phyloP scores from a whole-genome alignment of 1,140 invertebrate species.

The Penaeus indicus region DNA sequence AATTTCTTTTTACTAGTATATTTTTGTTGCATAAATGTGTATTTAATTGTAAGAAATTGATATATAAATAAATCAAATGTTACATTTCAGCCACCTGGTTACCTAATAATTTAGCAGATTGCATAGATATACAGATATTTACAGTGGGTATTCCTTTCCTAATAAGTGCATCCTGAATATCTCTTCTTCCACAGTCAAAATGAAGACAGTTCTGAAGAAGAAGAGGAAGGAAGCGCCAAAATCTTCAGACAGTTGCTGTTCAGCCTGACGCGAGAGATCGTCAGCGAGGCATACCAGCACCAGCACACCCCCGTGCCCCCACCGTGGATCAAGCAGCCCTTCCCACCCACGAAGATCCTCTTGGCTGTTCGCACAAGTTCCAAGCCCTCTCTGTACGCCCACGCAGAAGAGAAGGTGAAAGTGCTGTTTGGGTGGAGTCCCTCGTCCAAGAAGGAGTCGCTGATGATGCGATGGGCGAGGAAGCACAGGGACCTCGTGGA shows the following conservation, averaged over 20 bases:
- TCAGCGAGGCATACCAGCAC: constrained; percentile 67
- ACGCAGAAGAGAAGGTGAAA: constrained; percentile 74
- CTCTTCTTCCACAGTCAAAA: not conserved
- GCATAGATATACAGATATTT: not conserved
- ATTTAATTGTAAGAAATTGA: too few species aligned
- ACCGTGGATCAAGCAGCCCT: constrained; percentile 65
- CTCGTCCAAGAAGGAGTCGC: constrained; percentile 73
- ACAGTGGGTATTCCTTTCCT: not conserved
- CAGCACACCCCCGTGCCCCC: constrained; percentile 58
- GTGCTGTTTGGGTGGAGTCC: constrained; percentile 75
- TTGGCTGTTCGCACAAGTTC: constrained; percentile 66
- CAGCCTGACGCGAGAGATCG: constrained; percentile 67
- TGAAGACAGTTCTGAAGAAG: constrained; percentile 37
- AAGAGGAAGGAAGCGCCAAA: constrained; percentile 39
- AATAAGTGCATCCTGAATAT: not conserved
- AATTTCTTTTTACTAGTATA: too few species aligned
- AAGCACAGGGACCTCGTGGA: constrained; percentile 82
- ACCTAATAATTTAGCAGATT: too few species aligned
- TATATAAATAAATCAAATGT: too few species aligned
- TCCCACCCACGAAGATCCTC: constrained; percentile 58
- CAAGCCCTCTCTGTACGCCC: constrained; percentile 70
- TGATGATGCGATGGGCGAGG: constrained; percentile 78
- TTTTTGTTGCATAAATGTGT: too few species aligned
- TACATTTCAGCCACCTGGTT: too few species aligned
- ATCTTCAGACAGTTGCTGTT: constrained; percentile 55